phyloP scores from a whole-genome alignment of 2,888 invertebrate genomes.

The Automeris io region DNA sequence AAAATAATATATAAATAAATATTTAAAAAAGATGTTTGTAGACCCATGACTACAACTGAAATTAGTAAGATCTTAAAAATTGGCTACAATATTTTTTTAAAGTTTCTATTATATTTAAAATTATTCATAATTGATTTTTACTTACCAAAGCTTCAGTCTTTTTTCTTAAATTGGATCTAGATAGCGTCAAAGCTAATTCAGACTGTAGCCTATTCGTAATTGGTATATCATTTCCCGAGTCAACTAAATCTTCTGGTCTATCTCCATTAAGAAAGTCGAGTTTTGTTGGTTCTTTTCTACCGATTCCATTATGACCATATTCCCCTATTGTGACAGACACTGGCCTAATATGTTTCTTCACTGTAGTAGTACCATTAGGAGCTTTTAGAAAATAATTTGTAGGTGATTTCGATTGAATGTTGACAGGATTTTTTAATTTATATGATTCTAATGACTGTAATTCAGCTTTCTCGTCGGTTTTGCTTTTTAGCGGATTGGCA shows the following conservation, averaged over 20 bases:
- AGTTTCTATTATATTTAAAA: background rate
- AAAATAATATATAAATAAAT: constrained; percentile 33
- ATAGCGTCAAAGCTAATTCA: constrained; percentile 85
- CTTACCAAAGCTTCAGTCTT: constrained; percentile 81
- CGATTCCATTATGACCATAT: constrained; percentile 77
- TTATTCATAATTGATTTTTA: constrained; percentile 13
- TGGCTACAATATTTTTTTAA: too few relatives aligned
- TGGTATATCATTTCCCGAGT: constrained; percentile 58
- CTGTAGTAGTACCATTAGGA: constrained; percentile 72
- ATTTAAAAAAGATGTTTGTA: too few relatives aligned
- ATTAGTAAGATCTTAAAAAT: too few relatives aligned
- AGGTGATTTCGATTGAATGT: constrained; percentile 80
- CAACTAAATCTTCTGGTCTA: constrained; percentile 51
- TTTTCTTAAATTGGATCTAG: constrained; percentile 85
- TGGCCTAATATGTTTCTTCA: constrained; percentile 76
- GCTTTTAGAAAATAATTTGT: constrained; percentile 81
- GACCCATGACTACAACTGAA: too few relatives aligned
- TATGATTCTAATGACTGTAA: constrained; percentile 87
- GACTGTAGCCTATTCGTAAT: constrained; percentile 82
- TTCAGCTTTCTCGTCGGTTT: constrained; percentile 79
- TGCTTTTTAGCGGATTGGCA: constrained; percentile 33
- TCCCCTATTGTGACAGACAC: constrained; percentile 85
- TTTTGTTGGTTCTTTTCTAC: constrained; percentile 80
- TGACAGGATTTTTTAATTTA: constrained; percentile 80
- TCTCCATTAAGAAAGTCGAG: constrained; percentile 80